phyloP scores from a whole-genome alignment of 2,113 vertebrate genomes.

The Erythrocercus mccallii region DNA sequence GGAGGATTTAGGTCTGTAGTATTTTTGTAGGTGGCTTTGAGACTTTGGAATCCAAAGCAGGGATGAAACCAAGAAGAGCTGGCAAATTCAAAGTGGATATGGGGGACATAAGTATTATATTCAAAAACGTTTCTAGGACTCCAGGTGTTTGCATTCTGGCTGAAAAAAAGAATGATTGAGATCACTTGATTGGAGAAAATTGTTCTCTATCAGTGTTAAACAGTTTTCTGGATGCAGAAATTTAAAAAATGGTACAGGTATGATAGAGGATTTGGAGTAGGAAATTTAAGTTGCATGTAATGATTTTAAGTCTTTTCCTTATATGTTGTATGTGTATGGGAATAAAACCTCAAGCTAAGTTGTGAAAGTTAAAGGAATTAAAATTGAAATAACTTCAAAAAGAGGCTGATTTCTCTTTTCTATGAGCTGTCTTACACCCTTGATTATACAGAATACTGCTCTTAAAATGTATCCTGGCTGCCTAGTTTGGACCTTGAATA shows the following conservation, averaged over 20 bases:
- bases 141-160: not conserved
- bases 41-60: not conserved
- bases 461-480: not conserved
- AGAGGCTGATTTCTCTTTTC: not conserved
- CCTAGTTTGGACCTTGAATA: not conserved
- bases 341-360: not conserved
- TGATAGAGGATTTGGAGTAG: not conserved
- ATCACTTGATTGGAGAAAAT: not conserved
- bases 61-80: not conserved
- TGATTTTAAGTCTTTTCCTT: not conserved
- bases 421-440: not conserved
- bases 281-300: not conserved
- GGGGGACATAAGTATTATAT: not conserved
- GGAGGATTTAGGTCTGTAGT: conserved; percentile 31
- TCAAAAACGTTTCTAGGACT: not conserved
- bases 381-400: not conserved
- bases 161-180: not conserved
- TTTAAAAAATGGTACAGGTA: not conserved
- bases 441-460: not conserved
- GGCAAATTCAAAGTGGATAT: not conserved
- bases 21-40: conserved; percentile 27
- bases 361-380: not conserved
- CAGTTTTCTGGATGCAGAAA: not conserved
- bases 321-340: not conserved
- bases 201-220: not conserved